A percentile compares a stretch with the other conserved stretches of the same genome.
These are phyloP conservation scores for Geophilus truncorum DNA, from an alignment of 2,888 invertebrate genomes.

Conservation along the genomic window DNA sequence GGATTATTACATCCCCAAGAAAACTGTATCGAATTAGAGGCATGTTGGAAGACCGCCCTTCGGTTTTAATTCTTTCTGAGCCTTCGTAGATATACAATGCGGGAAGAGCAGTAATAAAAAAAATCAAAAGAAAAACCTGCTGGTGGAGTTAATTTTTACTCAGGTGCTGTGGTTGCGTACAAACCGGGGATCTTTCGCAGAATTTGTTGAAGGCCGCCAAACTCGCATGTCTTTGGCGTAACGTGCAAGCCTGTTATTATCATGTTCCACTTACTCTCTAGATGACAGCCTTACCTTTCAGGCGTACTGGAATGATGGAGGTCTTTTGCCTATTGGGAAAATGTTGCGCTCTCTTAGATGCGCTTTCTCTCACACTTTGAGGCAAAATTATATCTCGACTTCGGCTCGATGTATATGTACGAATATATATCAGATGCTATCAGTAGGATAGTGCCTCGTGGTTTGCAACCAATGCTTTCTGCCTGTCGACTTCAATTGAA, in stretches of 20 bases:
- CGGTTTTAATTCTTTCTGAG: slow-evolving; percentile 12
- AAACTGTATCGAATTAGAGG: slow-evolving; percentile 22
- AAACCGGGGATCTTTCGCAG: background rate
- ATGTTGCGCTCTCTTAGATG: background rate
- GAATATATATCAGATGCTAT: slow-evolving; percentile 17
- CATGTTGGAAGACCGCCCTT: background rate
- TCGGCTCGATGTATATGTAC: slow-evolving; percentile 6
- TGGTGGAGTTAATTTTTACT: slow-evolving; percentile 18
- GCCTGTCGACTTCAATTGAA: background rate
- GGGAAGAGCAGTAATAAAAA: background rate
- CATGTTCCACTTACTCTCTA: slow-evolving; percentile 27
- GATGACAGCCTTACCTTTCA: slow-evolving; percentile 23
- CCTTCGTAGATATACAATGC: background rate
- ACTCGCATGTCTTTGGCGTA: slow-evolving; percentile 23
- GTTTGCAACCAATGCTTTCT: background rate
- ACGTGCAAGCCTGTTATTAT: slow-evolving; percentile 23
- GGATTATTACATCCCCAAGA: slow-evolving; percentile 13
- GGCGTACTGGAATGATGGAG: slow-evolving; percentile 16
- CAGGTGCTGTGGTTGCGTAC: background rate
- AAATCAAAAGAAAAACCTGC: slow-evolving; percentile 7
- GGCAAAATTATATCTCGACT: slow-evolving; percentile 2
- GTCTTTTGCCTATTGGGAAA: slow-evolving; percentile 27
- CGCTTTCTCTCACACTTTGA: background rate
- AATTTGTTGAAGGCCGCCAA: slow-evolving; percentile 14
- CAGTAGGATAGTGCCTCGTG: background rate